These are phyloP conservation scores for Xestoiulus laeticollis DNA, from an alignment of 2,888 invertebrate species.

Conservation along the genomic window DNA sequence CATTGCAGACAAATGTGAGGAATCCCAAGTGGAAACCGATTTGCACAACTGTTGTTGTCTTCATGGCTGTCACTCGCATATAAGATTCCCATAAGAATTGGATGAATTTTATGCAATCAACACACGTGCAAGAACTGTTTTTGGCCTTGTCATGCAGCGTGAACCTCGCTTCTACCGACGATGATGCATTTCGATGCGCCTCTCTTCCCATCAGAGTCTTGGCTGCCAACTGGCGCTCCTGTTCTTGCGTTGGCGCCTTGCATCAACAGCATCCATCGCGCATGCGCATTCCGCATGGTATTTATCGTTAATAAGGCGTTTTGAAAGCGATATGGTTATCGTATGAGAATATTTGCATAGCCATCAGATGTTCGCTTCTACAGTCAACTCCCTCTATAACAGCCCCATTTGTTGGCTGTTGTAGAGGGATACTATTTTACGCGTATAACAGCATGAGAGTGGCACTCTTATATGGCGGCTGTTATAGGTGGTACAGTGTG, in stretches of 20 bases:
- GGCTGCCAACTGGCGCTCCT: slow-evolving; percentile 11
- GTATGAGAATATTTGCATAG: not conserved
- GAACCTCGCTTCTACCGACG: not conserved
- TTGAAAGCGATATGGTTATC: not conserved
- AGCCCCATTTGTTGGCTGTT: no score
- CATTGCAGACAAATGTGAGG: not conserved
- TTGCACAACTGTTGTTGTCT: slow-evolving; percentile 22
- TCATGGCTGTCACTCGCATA: not conserved
- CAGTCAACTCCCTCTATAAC: no score
- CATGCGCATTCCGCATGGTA: not conserved
- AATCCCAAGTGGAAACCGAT: slow-evolving; percentile 37
- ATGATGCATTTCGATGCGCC: slow-evolving; percentile 13
- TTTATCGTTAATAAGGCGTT: not conserved
- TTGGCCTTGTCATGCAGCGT: slow-evolving; percentile 1
- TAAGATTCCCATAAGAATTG: slow-evolving; percentile 34
- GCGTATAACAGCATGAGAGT: no score
- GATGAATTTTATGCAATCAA: not conserved
- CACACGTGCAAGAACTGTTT: not conserved
- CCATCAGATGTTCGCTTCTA: not conserved
- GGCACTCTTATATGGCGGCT: no score
- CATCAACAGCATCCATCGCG: not conserved
- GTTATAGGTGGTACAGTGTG: no score
- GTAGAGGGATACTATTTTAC: no score
- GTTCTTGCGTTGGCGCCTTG: slow-evolving; percentile 34
- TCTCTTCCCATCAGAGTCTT: slow-evolving; percentile 36